Base-by-base conservation (phyloP, 2,888 invertebrate species). In the Luperina testacea region DNA sequence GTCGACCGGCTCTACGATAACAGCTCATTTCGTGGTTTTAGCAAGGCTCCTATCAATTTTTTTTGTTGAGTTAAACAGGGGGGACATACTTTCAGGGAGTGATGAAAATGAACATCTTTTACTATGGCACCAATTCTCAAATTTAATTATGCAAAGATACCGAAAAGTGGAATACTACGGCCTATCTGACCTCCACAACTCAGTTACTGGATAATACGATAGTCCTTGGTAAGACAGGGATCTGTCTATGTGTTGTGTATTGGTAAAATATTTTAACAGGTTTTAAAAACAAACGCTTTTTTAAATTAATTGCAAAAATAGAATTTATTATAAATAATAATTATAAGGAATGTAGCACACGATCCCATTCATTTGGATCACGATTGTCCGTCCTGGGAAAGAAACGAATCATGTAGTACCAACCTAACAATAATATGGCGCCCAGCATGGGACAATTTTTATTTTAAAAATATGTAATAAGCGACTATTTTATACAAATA, bases 381-480 rank as follows among this genome's bases (percentile, higher is more conserved):
- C 77, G 81, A 75, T 63, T 82, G 77, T 67, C 75, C 88, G 17
- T 89, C 88, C 89, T 89, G 86, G 27, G 81, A 77, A 87, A 78
- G 80, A 85, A 80, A 75, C 15, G 32, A 24, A 27, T 65, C 27
- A 53, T 69, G 20, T 67, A 51, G 17, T 71, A 74, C 63, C 59
- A 80, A 71, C 51, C 57, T 6, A 68, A 63, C 1, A 63, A 77
- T 67, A 68, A n/a, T 20, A 51, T 86, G 84, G 81, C 85, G 68
- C 85, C 86, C 87, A 86, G 27, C 83, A 57, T 63, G 82, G 82
- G 85, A 57, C 82, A 17, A n/a, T 1, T 61, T 72, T 53, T 48
- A 51, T 67, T 53, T 2, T 67, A 38, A 24, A 7, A 38, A n/a
- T 13, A 53, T 8, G 7, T 61, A 42, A 0, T 27, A 53, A 17